These are phyloP conservation scores for Geotrupes spiniger DNA, from an alignment of 2,888 invertebrate species.

Conservation along the genomic window DNA sequence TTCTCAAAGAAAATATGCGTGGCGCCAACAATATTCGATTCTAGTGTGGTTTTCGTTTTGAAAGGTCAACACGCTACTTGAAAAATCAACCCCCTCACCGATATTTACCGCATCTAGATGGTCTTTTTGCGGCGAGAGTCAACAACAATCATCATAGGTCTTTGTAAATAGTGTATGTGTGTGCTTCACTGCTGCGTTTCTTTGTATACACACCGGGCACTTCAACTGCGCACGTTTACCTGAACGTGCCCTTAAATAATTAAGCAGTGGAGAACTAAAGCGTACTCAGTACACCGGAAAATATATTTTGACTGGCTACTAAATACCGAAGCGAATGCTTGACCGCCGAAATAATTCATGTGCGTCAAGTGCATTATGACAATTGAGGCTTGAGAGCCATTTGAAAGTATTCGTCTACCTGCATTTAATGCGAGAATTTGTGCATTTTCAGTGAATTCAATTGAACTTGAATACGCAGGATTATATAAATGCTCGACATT, in stretches of 20 bases:
- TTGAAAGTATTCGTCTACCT: no score
- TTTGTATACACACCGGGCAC: slow-evolving; percentile 35
- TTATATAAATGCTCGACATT: no score
- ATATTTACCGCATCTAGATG: slow-evolving; percentile 29
- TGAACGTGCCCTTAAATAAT: slow-evolving; percentile 27
- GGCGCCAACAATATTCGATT: neutral
- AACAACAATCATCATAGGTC: slow-evolving; percentile 31
- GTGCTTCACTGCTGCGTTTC: slow-evolving; percentile 26
- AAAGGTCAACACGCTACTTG: slow-evolving; percentile 19
- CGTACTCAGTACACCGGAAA: no score
- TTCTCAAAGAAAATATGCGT: neutral
- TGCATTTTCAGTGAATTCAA: no score
- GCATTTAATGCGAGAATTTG: no score
- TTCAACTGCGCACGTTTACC: slow-evolving; percentile 29
- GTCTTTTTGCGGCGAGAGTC: slow-evolving; percentile 33
- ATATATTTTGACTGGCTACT: neutral
- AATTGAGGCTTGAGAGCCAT: no score
- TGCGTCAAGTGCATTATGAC: slow-evolving; percentile 3
- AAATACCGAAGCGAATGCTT: slow-evolving; percentile 11
- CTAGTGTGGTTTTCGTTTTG: slow-evolving; percentile 13
- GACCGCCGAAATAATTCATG: slow-evolving; percentile 18
- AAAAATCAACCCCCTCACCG: slow-evolving; percentile 26
- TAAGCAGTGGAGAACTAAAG: slow-evolving; percentile 3
- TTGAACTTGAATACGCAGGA: no score
- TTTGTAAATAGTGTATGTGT: slow-evolving; percentile 31